phyloP scores from a whole-genome alignment of 2,888 invertebrate genomes.

The Oscheius sp. region DNA sequence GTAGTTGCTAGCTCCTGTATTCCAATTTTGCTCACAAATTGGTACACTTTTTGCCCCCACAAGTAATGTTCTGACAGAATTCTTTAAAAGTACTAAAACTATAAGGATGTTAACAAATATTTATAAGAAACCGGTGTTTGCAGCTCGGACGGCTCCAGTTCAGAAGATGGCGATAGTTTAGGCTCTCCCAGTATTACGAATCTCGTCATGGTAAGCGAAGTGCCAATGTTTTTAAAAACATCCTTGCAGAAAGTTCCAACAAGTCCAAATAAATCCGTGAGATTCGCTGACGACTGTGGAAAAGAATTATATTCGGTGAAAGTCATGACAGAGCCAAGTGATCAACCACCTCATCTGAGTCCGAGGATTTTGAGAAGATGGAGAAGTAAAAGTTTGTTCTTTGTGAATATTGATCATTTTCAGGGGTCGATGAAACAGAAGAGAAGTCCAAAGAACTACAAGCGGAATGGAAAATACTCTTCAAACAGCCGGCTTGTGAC shows the following conservation, averaged over 20 bases:
- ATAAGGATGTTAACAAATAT: no score
- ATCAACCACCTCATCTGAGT: slow-evolving; percentile 82
- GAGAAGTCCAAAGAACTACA: slow-evolving; percentile 33
- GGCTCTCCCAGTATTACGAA: slow-evolving; percentile 6
- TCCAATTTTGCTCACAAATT: no score
- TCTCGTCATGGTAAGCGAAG: background rate
- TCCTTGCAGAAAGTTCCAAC: background rate
- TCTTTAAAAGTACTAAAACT: no score
- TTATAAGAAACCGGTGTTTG: slow-evolving; percentile 30
- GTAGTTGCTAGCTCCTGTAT: no score
- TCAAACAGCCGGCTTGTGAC: slow-evolving; percentile 91
- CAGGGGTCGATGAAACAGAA: slow-evolving; percentile 36
- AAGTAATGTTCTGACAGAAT: no score
- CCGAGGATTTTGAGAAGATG: slow-evolving; percentile 58
- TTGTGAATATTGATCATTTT: background rate
- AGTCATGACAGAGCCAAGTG: slow-evolving; percentile 84
- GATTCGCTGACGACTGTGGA: slow-evolving; percentile 76
- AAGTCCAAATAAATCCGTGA: slow-evolving; percentile 70
- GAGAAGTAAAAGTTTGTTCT: slow-evolving; percentile 39
- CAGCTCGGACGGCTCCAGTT: slow-evolving; percentile 13
- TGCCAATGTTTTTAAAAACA: background rate
- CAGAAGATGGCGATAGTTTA: slow-evolving; percentile 26
- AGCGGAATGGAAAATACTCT: slow-evolving; percentile 84
- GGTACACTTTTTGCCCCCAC: no score
- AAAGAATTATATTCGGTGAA: slow-evolving; percentile 73